Evolutionary conservation across 2,113 vertebrate genomes (phyloP).

Genomic region (Uria lomvia): DNA sequence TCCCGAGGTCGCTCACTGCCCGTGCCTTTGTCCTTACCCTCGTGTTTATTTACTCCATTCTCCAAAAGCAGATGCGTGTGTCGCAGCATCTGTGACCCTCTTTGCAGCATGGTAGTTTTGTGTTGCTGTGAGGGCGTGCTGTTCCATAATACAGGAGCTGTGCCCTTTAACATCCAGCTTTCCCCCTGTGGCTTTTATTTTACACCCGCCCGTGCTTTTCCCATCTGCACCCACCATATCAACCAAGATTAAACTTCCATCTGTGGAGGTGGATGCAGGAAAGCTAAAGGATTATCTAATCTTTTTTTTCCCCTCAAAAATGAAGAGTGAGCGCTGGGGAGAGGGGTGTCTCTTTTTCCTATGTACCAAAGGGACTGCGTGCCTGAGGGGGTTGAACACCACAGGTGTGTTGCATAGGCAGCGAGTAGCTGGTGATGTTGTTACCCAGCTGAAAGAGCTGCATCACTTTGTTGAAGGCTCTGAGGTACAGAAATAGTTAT

Average conservation of each 20-base stretch:
- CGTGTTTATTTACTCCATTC: not conserved
- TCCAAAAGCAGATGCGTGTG: not conserved
- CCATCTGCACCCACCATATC: too few species aligned
- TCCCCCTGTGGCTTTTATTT: not conserved
- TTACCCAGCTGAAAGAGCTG: not conserved
- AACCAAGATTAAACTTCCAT: not conserved
- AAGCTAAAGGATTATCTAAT: not conserved
- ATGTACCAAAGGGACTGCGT: too few species aligned
- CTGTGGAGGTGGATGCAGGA: not conserved
- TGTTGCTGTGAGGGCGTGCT: rapidly evolving
- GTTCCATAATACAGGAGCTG: rapidly evolving
- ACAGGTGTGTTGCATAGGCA: rapidly evolving
- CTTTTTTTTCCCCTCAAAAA: not conserved
- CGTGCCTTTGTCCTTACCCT: not conserved
- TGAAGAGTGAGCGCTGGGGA: not conserved
- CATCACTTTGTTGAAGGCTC: not conserved
- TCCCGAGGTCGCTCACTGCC: not conserved
- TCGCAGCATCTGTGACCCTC: rapidly evolving
- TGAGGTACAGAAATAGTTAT: not conserved
- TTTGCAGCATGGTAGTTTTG: too few species aligned
- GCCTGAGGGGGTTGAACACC: too few species aligned
- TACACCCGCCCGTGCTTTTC: not conserved
- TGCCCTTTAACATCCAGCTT: too few species aligned
- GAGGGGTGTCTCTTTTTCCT: not conserved
- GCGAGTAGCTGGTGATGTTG: too few species aligned